Base-by-base conservation (phyloP, 2,888 invertebrate genomes). In the Koerneria pararmatus region DNA sequence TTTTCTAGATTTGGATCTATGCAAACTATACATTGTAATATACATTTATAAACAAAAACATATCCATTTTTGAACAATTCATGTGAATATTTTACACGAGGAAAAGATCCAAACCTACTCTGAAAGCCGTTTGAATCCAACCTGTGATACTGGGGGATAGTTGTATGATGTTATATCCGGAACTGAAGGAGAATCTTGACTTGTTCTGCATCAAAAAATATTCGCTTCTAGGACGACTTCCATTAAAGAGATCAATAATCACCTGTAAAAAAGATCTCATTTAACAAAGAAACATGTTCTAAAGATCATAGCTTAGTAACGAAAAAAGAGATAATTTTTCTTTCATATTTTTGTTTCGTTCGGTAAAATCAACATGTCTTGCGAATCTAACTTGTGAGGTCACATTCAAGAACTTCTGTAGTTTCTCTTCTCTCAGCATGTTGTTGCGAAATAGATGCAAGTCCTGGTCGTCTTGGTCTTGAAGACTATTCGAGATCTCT, bases 91-190 rank as follows among this genome's bases (percentile, higher is more conserved):
- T n/a, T n/a, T n/a, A n/a, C n/a, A n/a, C n/a, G n/a, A n/a, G n/a
- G n/a, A n/a, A n/a, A n/a, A n/a, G n/a, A n/a, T n/a, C n/a, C n/a
- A n/a, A n/a, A n/a, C n/a, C n/a, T n/a, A n/a, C n/a, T n/a, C 46
- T 41, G 46, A 41, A 41, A 41, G n/a, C 46, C 11, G 46, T 11
- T 27, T 29, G 19, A 48, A 5, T 31, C 46, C 11, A 8, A 70
- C 70, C 62, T 11, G 51, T 37, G 11, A 68, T 51, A 0, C 58
- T 35, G 0, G 70, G 70, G 29, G 37, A 41, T 24, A 70, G 49
- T 58, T 65, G 60, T 48, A 70, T 37, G 19, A 54, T 35, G 53
- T 70, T 65, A 34, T 46, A 59, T 29, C 70, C 70, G 4, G 70
- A 58, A 11, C 66, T 63, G 60, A 70, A 70, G 5, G 65, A 54